phyloP scores from a whole-genome alignment of 2,797 vertebrate genomes.

The Podargus strigoides region DNA sequence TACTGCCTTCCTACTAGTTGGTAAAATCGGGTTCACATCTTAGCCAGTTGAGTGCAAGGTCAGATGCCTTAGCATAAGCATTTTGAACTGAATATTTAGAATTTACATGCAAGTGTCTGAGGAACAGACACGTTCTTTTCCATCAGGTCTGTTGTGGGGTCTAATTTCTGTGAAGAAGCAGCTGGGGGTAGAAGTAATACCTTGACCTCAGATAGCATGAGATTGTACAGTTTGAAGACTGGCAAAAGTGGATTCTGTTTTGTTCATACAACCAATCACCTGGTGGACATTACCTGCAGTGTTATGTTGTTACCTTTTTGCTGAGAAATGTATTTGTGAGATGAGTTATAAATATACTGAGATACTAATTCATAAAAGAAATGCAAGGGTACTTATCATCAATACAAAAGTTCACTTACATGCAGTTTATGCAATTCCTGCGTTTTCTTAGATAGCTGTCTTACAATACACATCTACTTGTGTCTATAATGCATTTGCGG shows the following conservation, averaged over 20 bases:
- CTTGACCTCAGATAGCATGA: background rate
- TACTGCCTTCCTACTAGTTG: background rate
- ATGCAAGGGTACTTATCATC: background rate
- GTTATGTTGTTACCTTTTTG: background rate
- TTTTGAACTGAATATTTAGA: background rate
- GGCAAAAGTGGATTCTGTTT: background rate
- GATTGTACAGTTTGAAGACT: background rate
- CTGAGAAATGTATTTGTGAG: background rate
- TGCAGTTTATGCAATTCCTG: background rate
- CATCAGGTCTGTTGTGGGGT: background rate
- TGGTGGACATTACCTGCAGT: background rate
- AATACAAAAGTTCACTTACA: background rate
- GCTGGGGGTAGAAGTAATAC: background rate
- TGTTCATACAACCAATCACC: background rate
- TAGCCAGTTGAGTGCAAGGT: background rate
- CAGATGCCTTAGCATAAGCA: background rate
- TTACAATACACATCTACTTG: background rate
- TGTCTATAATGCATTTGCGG: background rate
- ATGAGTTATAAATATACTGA: background rate
- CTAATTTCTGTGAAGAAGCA: background rate
- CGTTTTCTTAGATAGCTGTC: background rate
- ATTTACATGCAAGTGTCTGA: background rate
- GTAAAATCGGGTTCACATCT: background rate
- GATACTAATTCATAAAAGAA: background rate
- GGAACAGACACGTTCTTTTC: background rate